Percentiles rank a stretch among this genome's conserved stretches.
These are phyloP conservation scores for Chaenocephalus aceratus DNA, from an alignment of 2,113 vertebrate species.

Conservation along the genomic window DNA sequence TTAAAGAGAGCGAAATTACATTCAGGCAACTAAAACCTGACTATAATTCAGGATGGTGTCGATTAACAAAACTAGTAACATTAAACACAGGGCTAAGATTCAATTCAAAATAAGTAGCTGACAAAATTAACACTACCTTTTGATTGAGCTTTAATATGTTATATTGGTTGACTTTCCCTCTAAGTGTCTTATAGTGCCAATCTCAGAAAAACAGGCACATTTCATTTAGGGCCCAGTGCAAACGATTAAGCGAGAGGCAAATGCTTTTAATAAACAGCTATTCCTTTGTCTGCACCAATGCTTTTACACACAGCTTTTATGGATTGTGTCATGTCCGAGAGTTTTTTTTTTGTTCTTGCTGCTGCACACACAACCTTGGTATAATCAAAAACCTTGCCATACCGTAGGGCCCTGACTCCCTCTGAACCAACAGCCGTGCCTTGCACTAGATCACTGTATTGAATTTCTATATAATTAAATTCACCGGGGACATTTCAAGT, in stretches of 20 bases:
- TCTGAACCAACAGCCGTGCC: constrained; percentile 43
- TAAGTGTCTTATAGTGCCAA: neutral
- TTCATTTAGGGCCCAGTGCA: neutral
- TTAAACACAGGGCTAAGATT: too few species aligned
- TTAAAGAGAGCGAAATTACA: too few species aligned
- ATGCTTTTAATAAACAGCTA: neutral
- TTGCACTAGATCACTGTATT: constrained; percentile 72
- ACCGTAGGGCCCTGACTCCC: constrained; percentile 24
- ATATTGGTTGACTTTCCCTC: neutral
- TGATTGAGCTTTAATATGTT: neutral
- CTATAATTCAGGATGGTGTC: too few species aligned
- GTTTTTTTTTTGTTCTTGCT: neutral
- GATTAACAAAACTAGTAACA: too few species aligned
- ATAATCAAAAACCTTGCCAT: constrained; percentile 54
- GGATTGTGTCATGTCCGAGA: constrained; percentile 19
- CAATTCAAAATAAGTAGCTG: too few species aligned
- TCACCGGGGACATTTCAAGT: constrained; percentile 69
- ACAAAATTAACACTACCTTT: too few species aligned
- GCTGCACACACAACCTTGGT: constrained; percentile 44
- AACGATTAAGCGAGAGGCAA: neutral
- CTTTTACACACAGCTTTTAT: constrained; percentile 8
- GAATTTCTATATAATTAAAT: constrained; percentile 79
- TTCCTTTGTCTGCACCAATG: neutral
- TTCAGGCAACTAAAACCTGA: too few species aligned
- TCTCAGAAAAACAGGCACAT: neutral